These are phyloP conservation scores for Cydia fagiglandana DNA, from an alignment of 1,140 invertebrate genomes.

Conservation along the genomic window DNA sequence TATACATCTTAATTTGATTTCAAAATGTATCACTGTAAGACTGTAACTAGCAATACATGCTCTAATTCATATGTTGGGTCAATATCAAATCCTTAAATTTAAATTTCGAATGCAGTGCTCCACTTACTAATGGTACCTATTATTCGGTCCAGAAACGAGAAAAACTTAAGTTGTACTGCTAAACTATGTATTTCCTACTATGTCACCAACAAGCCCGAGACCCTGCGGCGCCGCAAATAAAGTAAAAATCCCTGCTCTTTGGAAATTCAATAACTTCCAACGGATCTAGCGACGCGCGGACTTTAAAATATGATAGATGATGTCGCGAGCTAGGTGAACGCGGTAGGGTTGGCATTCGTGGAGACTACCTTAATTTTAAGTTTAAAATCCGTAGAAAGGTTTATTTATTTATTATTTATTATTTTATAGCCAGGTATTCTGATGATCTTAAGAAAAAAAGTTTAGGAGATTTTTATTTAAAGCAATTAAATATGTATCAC, in stretches of 20 bases:
- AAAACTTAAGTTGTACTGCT: not conserved
- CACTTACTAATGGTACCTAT: too few species aligned
- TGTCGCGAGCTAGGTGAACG: slow-evolving; percentile 30
- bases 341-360: not conserved
- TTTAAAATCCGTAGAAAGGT: not conserved
- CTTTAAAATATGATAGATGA: slow-evolving; percentile 55
- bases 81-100: too few species aligned
- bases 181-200: not conserved
- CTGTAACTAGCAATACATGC: too few species aligned
- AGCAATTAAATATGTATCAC: too few species aligned
- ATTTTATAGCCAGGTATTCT: too few species aligned
- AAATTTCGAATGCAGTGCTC: too few species aligned
- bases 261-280: slow-evolving; percentile 56
- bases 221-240: slow-evolving; percentile 38
- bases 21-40: too few species aligned
- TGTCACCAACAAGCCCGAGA: not conserved
- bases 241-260: slow-evolving; percentile 49
- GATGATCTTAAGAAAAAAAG: too few species aligned
- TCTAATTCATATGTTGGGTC: too few species aligned
- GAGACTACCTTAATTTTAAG: not conserved
- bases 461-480: too few species aligned
- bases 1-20: too few species aligned
- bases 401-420: too few species aligned
- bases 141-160: not conserved
- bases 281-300: slow-evolving; percentile 41